Base-by-base conservation (phyloP, 2,113 vertebrate species). In the Passer montanus region DNA sequence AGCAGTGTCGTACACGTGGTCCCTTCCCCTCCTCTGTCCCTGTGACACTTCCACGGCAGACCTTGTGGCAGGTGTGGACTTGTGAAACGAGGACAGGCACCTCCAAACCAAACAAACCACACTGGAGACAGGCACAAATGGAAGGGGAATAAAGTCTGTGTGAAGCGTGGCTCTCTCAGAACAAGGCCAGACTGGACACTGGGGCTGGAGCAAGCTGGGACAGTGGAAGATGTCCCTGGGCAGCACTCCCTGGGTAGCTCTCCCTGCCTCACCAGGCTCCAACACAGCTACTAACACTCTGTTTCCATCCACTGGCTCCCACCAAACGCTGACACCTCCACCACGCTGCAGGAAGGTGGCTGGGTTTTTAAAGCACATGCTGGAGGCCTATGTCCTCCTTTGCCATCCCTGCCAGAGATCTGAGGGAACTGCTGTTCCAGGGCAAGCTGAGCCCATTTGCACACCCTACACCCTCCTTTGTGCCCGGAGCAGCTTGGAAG, bases 1-100 rank as follows among this genome's bases (percentile, higher is more conserved):
- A 49, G 31, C 33, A 53, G 17, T 10, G 50, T 5, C 5, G 3
- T 4, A 22, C 9, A 0, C 19, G 2, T 0, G 0, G 5, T 26
- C 56, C 21, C 47, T 26, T 13, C 55, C 53, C 0, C 0, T 4
- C 17, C 68, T 13, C 43, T 2, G 1, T 21, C 58, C 27, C 19
- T 28, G 7, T 0, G 5, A 10, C 35, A 20, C 47, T 4, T 7
- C 82, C 41, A 5, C 1, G 28, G 56, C 62, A 72, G 10, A 18
- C 6, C 30, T 4, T 17, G 63, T 10, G 72, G n/a, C 13, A 62
- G 41, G n/a, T 22, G 21, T 37, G 63, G 24, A 20, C 50, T 67
- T 23, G 30, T 27, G 10, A 68, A 76, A 20, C 2, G 4, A 39
- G 41, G 59, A 24, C 10, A 53, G n/a, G 17, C 2, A 0, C 37